Evolutionary conservation across 2,888 invertebrate species (phyloP), one percentile per base, ranked within the genome.

Genomic region (Coelopa pilipes): DNA sequence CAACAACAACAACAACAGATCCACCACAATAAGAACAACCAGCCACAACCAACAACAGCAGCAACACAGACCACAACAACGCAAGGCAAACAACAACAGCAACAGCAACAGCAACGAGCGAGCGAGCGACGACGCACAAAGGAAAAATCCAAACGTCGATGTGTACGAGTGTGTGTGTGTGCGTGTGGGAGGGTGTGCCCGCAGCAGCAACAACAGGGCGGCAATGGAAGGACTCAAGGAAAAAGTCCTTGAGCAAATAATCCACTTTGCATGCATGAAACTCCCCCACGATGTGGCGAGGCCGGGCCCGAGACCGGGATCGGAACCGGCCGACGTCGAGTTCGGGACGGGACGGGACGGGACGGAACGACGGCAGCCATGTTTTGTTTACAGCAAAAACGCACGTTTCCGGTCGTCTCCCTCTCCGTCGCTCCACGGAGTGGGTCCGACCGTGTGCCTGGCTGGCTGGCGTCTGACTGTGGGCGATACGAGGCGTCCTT

Each of bases 241-340:
- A 66, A 50, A 55, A 72, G 72, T 72, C 65, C 72, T 72, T 66
- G 72, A 70, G 70, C 70, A 70, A 70, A 70, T 72, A 72, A 72
- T 72, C 72, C 66, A 72, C 72, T 72, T 72, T 72, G 46, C 72
- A 72, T 66, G 55, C 49, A 73, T 55, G 66, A 66, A 66, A 66
- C 66, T 66, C 66, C 50, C 50, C 50, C 24, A 50, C 50, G 17
- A 50, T 66, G 19, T 7, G 11, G 4, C 49, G 17, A n/a, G n/a
- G n/a, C n/a, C 15, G 12, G 15, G n/a, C 4, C 12, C 24, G n/a
- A 2, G n/a, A 34, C 24, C 60, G 24, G 24, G n/a, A n/a, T 53
- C 53, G n/a, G 53, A n/a, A 15, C 3, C 53, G 53, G 13, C 4
- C 13, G 53, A 13, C 53, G n/a, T 3, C 53, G 15, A n/a, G n/a